Conservation (phyloP, 37 sponge, comb jelly and placozoan species). For the Halisarca cf. caerulea region DNA sequence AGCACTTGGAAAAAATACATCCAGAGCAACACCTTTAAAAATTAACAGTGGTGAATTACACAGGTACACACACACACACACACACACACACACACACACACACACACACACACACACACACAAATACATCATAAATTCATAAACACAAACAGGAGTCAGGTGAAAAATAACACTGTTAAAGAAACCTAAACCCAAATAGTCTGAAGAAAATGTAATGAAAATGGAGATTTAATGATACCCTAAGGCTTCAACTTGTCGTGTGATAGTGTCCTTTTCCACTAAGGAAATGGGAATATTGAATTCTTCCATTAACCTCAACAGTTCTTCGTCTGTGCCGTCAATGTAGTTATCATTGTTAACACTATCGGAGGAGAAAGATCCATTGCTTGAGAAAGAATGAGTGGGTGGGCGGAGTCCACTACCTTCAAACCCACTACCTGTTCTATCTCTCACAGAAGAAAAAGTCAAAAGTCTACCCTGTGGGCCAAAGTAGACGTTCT, state of each 20-base stretch:
- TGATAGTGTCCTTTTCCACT: slow-evolving; percentile 15
- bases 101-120: no score
- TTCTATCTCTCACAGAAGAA: background rate
- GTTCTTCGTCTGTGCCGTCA: slow-evolving; percentile 70
- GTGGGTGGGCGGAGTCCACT: no score
- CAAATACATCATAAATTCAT: no score
- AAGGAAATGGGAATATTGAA: slow-evolving; percentile 72
- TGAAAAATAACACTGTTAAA: no score
- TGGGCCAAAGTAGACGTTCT: background rate
- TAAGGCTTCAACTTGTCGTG: background rate
- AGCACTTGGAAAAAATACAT: no score
- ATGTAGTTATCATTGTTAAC: background rate
- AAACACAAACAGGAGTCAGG: no score
- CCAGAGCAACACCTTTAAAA: no score
- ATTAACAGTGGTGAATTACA: no score
- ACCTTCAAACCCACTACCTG: background rate
- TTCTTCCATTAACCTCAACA: slow-evolving; percentile 72
- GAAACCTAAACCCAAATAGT: no score
- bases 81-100: no score
- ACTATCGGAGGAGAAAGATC: background rate
- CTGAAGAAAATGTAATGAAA: no score
- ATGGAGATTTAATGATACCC: background rate
- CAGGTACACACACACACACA: no score
- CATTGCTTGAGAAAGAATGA: background rate
- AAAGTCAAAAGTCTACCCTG: background rate